Evolutionary conservation across 2,797 vertebrate genomes (phyloP), one percentile per base, ranked within the genome.

Genomic region (Hoplostethus mediterraneus): DNA sequence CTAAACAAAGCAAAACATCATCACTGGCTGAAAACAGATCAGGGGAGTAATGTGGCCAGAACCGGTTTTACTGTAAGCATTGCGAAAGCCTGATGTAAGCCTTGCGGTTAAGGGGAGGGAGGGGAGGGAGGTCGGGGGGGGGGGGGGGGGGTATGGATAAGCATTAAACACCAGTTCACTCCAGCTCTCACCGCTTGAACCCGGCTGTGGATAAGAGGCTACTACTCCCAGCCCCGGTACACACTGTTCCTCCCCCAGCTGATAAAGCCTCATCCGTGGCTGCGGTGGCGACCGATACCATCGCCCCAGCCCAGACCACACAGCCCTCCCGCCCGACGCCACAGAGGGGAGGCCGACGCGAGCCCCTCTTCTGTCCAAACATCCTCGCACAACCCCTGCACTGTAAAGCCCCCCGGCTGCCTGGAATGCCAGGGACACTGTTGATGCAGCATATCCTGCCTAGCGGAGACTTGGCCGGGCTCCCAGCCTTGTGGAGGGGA

Each of bases 381-480:
- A 77, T 72, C 79, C 81, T 80, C 77, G 65, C 69, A 81, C 81
- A 73, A 67, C 71, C 80, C 70, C 72, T 40, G 40, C 62, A 14
- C 75, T 66, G 77, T 66, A 47, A 65, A 62, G 52, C 73, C 70
- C 31, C 31, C 21, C 21, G 17, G 47, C 62, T 65, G 56, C 52
- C 63, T 54, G 83, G 73, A 87, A 81, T 69, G 69, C 68, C 77
- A 69, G 51, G 14, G 48, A 57, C 52, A 2, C 66, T 85, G 82
- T 83, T 70, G 73, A 77, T 83, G 75, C 66, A 58, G 82, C 69
- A 63, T 25, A 75, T 89, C 86, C 83, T 85, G 87, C 70, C 73
- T 25, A 48, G n/a, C n/a, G 52, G 63, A 56, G 79, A 54, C 33
- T 64, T 89, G 85, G 87, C 71, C 5, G 11, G 0, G 8, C 56